Evolutionary conservation across 2,888 invertebrate species (phyloP).

Genomic region (Pammene aurita): DNA sequence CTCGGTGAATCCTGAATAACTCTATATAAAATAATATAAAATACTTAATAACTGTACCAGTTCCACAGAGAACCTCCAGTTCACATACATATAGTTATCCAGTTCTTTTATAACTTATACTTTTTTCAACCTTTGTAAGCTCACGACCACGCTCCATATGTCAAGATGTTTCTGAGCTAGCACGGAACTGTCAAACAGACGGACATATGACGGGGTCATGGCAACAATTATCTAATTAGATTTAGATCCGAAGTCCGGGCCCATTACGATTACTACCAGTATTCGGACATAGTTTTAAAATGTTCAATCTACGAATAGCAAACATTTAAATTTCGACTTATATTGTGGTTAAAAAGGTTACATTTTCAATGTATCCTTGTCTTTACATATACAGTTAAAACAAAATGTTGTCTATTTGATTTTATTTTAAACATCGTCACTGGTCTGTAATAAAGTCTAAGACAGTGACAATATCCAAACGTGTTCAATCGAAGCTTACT

Average conservation of each 20-base stretch:
- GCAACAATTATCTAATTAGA: conserved; percentile 57
- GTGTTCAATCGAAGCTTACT: conserved; percentile 1
- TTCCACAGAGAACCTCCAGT: too few species aligned
- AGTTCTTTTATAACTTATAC: conserved; percentile 12
- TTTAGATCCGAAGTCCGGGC: conserved; percentile 49
- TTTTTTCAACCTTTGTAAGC: conserved; percentile 20
- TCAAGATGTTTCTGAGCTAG: conserved; percentile 35
- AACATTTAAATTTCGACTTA: neutral
- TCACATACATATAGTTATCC: neutral
- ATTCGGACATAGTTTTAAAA: neutral
- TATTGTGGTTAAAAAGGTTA: too few species aligned
- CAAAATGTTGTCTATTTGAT: neutral
- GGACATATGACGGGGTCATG: conserved; percentile 52
- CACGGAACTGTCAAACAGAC: conserved; percentile 47
- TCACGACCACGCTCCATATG: conserved; percentile 38
- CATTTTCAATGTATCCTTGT: neutral
- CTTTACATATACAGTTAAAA: neutral
- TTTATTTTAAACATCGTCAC: neutral
- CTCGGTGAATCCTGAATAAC: too few species aligned
- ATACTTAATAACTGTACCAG: too few species aligned
- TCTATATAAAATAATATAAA: too few species aligned
- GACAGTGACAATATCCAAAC: conserved; percentile 12
- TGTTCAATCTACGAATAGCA: neutral
- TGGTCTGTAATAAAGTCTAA: conserved; percentile 2
- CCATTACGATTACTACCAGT: conserved; percentile 14